Percentiles rank a stretch among this genome's conserved stretches.
phyloP scores from a whole-genome alignment of 2,113 vertebrate species.

The Pyrgilauda ruficollis region DNA sequence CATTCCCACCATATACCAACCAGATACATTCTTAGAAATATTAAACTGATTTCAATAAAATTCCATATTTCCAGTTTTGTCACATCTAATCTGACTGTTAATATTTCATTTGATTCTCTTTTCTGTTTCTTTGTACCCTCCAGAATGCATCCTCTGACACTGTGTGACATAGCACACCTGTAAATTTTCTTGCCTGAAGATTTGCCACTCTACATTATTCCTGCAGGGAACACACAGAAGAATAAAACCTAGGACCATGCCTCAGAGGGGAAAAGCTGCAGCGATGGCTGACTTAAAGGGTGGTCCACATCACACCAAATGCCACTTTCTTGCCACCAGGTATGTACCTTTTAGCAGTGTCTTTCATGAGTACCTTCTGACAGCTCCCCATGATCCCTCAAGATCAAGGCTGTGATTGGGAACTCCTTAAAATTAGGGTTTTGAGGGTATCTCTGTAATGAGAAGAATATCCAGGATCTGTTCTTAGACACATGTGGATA shows the following conservation, averaged over 20 bases:
- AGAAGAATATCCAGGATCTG: background rate
- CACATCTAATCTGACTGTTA: background rate
- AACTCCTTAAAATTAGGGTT: background rate
- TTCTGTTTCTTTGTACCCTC: background rate
- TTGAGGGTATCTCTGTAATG: background rate
- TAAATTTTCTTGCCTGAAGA: background rate
- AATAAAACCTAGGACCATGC: background rate
- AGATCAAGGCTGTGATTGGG: background rate
- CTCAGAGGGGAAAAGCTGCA: background rate
- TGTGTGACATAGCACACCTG: background rate
- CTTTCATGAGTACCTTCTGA: background rate
- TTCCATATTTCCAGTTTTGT: background rate
- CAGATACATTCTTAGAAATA: background rate
- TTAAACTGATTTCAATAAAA: background rate
- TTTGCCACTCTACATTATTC: background rate
- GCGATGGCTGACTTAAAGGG: rapidly evolving
- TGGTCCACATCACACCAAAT: background rate
- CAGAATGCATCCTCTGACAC: background rate
- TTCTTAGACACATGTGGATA: background rate
- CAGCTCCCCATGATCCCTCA: background rate
- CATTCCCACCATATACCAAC: background rate
- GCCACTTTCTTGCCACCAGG: background rate
- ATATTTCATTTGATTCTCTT: background rate
- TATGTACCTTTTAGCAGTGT: background rate
- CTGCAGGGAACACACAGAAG: background rate